A percentile compares a stretch with the other conserved stretches of the same genome.
These are phyloP conservation scores for Mormyrus hasselquistii DNA, from an alignment of 2,797 vertebrate genomes.

Conservation along the genomic window DNA sequence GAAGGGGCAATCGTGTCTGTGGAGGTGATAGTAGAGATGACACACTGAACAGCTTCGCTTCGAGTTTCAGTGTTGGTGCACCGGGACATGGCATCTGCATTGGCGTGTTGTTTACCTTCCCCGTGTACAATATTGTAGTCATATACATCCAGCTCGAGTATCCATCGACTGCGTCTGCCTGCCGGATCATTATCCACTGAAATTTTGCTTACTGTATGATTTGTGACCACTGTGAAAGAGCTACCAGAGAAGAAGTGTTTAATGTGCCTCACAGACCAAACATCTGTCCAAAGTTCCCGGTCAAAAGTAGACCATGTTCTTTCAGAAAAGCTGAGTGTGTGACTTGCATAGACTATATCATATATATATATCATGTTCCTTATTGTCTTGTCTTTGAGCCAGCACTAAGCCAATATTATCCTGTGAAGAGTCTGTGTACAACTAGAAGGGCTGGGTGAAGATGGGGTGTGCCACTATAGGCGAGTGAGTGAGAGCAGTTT, in stretches of 20 bases:
- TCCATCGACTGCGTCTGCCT: no score
- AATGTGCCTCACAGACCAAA: no score
- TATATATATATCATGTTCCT: not conserved
- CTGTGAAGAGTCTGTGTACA: not conserved
- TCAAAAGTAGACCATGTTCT: no score
- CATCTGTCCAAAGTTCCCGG: no score
- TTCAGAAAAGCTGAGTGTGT: no score
- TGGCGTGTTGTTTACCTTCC: not conserved
- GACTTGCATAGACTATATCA: no score
- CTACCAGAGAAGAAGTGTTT: not conserved
- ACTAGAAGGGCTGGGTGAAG: slow-evolving; percentile 18
- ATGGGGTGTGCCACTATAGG: slow-evolving; percentile 20
- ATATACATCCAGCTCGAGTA: no score
- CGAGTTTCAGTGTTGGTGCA: not conserved
- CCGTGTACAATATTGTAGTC: not conserved
- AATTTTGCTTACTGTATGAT: no score
- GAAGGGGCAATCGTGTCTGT: not conserved
- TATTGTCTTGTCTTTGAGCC: not conserved
- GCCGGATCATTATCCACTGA: no score
- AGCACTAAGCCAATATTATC: slow-evolving; percentile 21
- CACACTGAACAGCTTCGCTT: not conserved
- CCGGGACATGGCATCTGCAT: not conserved
- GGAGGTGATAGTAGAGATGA: not conserved
- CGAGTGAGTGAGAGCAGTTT: not conserved
- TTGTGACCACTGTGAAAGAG: no score